Conservation (phyloP, 2,113 vertebrate genomes). For the Myiozetetes cayanensis region DNA sequence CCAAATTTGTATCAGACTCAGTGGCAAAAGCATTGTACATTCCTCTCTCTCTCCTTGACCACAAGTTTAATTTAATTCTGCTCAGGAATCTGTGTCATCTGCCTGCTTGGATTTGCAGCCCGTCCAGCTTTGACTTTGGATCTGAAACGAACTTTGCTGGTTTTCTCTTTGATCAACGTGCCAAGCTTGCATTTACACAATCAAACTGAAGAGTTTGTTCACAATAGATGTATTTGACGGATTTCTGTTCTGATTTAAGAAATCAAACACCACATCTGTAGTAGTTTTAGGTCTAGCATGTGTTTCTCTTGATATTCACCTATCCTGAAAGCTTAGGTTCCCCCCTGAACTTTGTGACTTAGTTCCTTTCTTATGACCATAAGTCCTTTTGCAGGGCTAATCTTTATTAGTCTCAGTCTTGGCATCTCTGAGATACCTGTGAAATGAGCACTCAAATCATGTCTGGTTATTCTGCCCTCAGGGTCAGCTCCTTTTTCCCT, state of each 20-base stretch:
- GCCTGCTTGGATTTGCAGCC: not conserved
- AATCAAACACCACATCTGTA: not conserved
- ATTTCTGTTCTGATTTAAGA: not conserved
- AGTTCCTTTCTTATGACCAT: not conserved
- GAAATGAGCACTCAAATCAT: not conserved
- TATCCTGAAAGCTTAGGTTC: not conserved
- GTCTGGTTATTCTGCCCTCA: not conserved
- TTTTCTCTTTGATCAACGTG: not conserved
- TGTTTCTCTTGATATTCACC: not conserved
- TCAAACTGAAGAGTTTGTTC: not conserved
- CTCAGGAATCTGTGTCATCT: not conserved
- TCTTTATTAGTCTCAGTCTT: not conserved
- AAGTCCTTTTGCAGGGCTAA: not conserved
- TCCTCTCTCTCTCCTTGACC: not conserved
- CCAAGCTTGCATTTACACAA: not conserved
- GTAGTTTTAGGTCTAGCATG: not conserved
- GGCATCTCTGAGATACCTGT: not conserved
- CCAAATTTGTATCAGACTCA: not conserved
- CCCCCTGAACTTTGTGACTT: not conserved
- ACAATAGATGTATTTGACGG: not conserved
- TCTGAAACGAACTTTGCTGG: not conserved
- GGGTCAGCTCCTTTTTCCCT: not conserved
- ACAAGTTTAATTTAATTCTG: not conserved
- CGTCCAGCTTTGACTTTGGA: not conserved
- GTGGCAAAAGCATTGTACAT: not conserved